phyloP scores from a whole-genome alignment of 2,888 invertebrate genomes.

The Gortyna flavago region DNA sequence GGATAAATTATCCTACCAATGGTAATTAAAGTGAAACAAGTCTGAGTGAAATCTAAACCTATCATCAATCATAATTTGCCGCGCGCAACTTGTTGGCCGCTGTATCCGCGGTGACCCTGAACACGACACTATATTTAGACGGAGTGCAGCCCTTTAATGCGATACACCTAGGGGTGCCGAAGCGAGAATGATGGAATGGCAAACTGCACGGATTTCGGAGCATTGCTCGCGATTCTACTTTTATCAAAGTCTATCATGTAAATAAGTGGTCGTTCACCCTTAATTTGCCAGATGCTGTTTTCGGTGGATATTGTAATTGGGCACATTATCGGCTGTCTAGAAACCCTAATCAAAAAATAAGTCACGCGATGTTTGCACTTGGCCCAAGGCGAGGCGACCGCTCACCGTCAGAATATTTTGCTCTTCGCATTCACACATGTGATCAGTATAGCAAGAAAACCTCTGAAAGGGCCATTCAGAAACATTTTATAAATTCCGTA shows the following conservation, averaged over 20 bases:
- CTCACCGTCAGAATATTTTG: constrained; percentile 46
- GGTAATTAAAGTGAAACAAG: constrained; percentile 69
- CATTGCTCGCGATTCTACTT: not conserved
- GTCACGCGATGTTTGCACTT: constrained; percentile 80
- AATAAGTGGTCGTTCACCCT: constrained; percentile 48
- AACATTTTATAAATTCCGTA: constrained; percentile 56
- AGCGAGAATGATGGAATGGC: constrained; percentile 41
- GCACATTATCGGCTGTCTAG: constrained; percentile 70
- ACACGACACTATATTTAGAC: constrained; percentile 83
- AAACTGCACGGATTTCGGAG: constrained; percentile 4
- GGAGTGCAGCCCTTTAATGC: constrained; percentile 71
- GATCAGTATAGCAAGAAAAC: constrained; percentile 61
- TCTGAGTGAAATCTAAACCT: constrained; percentile 75
- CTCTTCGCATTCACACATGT: constrained; percentile 59
- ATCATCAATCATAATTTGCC: constrained; percentile 87
- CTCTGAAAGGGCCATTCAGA: constrained; percentile 50
- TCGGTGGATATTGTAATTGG: constrained; percentile 26
- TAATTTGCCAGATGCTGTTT: constrained; percentile 49
- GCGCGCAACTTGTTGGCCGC: constrained; percentile 82
- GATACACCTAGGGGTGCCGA: constrained; percentile 57
- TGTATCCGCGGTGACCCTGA: constrained; percentile 83
- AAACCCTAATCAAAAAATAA: constrained; percentile 75
- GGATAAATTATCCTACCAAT: constrained; percentile 59
- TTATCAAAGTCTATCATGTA: constrained; percentile 11
- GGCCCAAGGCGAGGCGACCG: constrained; percentile 57